A percentile compares a stretch with the other conserved stretches of the same genome.
Evolutionary conservation across 2,113 vertebrate species (phyloP).

Genomic region (Psilopsiagon aurifrons): DNA sequence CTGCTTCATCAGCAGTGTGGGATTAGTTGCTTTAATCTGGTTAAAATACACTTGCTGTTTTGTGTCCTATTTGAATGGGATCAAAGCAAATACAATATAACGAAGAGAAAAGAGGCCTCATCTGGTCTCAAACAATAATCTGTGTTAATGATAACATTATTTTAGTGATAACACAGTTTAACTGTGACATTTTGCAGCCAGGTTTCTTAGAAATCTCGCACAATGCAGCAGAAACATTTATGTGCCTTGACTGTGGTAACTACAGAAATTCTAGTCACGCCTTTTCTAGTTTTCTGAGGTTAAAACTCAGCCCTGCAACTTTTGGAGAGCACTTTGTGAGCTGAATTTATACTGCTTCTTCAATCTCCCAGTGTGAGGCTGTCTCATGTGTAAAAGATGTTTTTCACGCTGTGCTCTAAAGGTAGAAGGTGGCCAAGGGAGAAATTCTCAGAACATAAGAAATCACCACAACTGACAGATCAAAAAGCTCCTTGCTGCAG

Average conservation of each 20-base stretch:
- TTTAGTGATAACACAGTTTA: background rate
- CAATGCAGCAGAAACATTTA: background rate
- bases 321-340: background rate
- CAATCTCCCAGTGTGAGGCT: background rate
- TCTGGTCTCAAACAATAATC: constrained; percentile 40
- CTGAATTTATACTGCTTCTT: background rate
- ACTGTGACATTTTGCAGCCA: background rate
- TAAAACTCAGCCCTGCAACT: background rate
- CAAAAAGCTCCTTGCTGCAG: background rate
- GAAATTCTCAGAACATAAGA: background rate
- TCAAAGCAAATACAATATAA: constrained; percentile 50
- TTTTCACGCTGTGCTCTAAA: background rate
- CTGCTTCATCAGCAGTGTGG: background rate
- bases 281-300: background rate
- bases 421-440: background rate
- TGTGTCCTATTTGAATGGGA: constrained; percentile 39
- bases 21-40: constrained; percentile 63
- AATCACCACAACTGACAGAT: background rate
- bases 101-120: constrained; percentile 48
- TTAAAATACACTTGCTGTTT: constrained; percentile 51
- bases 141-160: constrained; percentile 42
- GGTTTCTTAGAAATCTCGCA: background rate
- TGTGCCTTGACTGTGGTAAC: background rate
- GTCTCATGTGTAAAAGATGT: background rate
- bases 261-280: background rate